Evolutionary conservation across 2,888 invertebrate genomes (phyloP), one percentile per base, ranked within the genome.

Genomic region (Xylocampa areola): DNA sequence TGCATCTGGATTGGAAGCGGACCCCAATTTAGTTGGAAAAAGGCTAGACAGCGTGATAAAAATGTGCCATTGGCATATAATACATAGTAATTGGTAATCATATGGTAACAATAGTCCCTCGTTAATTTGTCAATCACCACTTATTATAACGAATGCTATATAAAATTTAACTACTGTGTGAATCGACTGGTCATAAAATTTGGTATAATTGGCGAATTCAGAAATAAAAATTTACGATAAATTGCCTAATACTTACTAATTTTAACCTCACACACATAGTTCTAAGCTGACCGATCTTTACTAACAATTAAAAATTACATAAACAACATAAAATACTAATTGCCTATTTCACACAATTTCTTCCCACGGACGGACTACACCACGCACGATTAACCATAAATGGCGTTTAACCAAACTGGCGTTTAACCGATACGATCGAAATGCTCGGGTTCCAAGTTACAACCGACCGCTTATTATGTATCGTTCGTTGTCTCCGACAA

Each of bases 391-490:
- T 45, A 58, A 52, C 27, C 25, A 30, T 36, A 68, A 36, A 23
- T 1, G 4, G 21, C 19, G 45, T 43, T 53, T 45, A 62, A 29
- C 19, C 1, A 21, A 57, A 63, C 51, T 45, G 4, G 29, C 29
- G 41, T 33, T 69, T 43, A 53, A 49, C 13, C 3, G 71, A 67
- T 67, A 59, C 21, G 36, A 58, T 67, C 70, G 10, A 45, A 10
- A 39, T 27, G 39, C 19, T 41, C 29, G 29, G 16, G 10, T 47
- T 39, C 37, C 41, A 41, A 53, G 10, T 47, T 39, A 43, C 41
- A 41, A 53, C n/a, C 49, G 27, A 11, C 43, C 16, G 19, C 49
- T 57, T 72, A 53, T 72, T 67, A 69, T 55, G 49, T 50, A 58
- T 49, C 40, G 43, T 43, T 68, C 11, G 43, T 23, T 51, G 61